Base-by-base conservation (phyloP, 1,140 invertebrate genomes). In the Homalodisca vitripennis region DNA sequence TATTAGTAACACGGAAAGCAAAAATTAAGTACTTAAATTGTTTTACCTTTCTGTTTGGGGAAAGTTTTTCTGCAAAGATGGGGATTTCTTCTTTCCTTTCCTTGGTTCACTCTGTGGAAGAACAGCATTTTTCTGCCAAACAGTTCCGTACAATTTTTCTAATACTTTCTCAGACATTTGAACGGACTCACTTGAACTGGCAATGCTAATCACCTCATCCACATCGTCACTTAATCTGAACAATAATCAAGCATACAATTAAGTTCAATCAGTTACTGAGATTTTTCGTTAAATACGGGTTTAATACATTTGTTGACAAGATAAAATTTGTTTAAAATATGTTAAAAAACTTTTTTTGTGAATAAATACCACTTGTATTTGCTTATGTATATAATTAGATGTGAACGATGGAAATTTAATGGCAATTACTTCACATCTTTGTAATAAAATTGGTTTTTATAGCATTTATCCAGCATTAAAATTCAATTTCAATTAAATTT, bases 121-220 rank as follows among this genome's bases (percentile, higher is more conserved):
- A 2, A 29, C 26, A 14, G 22, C 17, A 17, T 48, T 47, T 31
- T 47, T 48, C 46, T 51, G 60, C 22, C 47, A 57, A 12, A 32
- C 51, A 53, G 24, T 68, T 68, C 48, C 51, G 47, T 68, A 68
- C 48, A 68, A 26, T 48, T 57, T 32, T 2, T 68, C 24, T 13
- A 68, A 32, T n/a, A 68, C 13, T 3, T 68, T 68, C 27, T 68
- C 66, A 2, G 66, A 51, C 1, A 53, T 14, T 2, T 24, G 17
- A 3, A 57, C 46, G 17, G 47, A 55, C 17, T 68, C 51, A 12
- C 22, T 6, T 20, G 29, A 64, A n/a, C 30, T 64, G 2, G 2
- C 27, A 2, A 10, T 2, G 34, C 26, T 64, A 12, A 62, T 3
- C 30, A 32, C 62, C 2, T 32, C 34, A 46, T 32, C 10, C 51